Conservation (phyloP, 2,888 invertebrate species). For the Leptogaster cylindrica region DNA sequence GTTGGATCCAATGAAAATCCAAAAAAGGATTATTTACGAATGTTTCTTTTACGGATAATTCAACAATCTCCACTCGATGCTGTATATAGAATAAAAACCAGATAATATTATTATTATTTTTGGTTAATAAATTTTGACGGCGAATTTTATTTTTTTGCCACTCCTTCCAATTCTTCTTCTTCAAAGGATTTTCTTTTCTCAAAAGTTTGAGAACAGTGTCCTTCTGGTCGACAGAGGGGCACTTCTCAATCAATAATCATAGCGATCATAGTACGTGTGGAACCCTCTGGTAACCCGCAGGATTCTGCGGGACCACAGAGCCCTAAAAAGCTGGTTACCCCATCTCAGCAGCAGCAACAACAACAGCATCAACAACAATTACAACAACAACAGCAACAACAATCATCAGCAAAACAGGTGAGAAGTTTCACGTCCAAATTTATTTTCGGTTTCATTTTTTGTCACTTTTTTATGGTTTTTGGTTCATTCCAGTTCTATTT, state of each 20-base stretch:
- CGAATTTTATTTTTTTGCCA: background rate
- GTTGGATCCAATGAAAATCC: slow-evolving; percentile 1
- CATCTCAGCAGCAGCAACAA: slow-evolving; percentile 47
- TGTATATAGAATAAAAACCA: too few relatives aligned
- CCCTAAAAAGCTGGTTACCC: slow-evolving; percentile 50
- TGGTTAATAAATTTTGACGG: too few relatives aligned
- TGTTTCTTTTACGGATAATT: too few relatives aligned
- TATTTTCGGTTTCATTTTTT: too few relatives aligned
- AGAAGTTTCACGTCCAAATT: too few relatives aligned
- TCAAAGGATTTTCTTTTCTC: slow-evolving; percentile 41
- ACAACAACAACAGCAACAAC: background rate
- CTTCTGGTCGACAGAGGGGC: slow-evolving; percentile 47
- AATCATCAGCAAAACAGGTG: slow-evolving; percentile 30
- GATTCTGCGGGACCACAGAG: slow-evolving; percentile 53
- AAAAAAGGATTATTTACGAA: slow-evolving; percentile 12
- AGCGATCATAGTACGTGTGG: slow-evolving; percentile 56
- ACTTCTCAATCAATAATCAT: slow-evolving; percentile 50
- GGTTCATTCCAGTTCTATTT: background rate
- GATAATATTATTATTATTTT: too few relatives aligned
- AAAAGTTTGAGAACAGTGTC: slow-evolving; percentile 47
- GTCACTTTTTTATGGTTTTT: background rate
- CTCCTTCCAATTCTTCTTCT: background rate
- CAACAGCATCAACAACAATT: slow-evolving; percentile 48
- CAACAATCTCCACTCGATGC: background rate
- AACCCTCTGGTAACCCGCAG: slow-evolving; percentile 54